phyloP scores from a whole-genome alignment of 2,888 invertebrate genomes.

The Caenorhabditis sinica region DNA sequence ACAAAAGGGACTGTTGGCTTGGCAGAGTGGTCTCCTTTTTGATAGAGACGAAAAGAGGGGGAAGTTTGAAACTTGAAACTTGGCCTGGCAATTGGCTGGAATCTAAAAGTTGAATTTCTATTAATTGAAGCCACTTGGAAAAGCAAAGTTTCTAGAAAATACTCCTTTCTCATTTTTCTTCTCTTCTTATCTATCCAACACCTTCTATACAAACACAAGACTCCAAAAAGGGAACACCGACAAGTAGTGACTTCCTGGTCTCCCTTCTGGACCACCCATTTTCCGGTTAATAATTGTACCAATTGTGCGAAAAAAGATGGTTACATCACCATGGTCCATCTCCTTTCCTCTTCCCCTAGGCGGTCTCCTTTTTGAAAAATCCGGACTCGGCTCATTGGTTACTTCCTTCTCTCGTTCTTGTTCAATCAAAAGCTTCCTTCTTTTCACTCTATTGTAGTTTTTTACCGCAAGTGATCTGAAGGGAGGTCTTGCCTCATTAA shows the following conservation, averaged over 20 bases:
- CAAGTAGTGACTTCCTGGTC: constrained; percentile 25
- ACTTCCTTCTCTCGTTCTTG: constrained; percentile 26
- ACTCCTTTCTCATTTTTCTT: background rate
- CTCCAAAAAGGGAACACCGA: constrained; percentile 35
- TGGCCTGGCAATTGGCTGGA: background rate
- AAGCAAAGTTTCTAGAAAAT: no score
- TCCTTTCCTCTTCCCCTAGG: background rate
- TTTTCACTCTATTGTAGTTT: constrained; percentile 41
- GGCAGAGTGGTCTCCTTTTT: constrained; percentile 5
- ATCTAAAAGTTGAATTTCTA: no score
- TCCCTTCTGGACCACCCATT: background rate
- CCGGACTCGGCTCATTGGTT: constrained; percentile 52
- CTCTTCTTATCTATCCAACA: background rate
- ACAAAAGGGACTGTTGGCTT: constrained; percentile 6
- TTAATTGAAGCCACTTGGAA: no score
- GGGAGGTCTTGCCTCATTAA: constrained; percentile 50
- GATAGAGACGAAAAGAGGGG: background rate
- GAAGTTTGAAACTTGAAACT: background rate
- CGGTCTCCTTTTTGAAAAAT: constrained; percentile 12
- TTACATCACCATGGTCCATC: constrained; percentile 32
- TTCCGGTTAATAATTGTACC: constrained; percentile 45
- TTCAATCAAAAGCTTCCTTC: constrained; percentile 51
- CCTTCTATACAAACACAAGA: background rate
- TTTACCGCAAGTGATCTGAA: constrained; percentile 50
- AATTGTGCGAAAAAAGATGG: constrained; percentile 11